Evolutionary conservation across 2,888 invertebrate genomes (phyloP).

Genomic region (Aethes cnicana): DNA sequence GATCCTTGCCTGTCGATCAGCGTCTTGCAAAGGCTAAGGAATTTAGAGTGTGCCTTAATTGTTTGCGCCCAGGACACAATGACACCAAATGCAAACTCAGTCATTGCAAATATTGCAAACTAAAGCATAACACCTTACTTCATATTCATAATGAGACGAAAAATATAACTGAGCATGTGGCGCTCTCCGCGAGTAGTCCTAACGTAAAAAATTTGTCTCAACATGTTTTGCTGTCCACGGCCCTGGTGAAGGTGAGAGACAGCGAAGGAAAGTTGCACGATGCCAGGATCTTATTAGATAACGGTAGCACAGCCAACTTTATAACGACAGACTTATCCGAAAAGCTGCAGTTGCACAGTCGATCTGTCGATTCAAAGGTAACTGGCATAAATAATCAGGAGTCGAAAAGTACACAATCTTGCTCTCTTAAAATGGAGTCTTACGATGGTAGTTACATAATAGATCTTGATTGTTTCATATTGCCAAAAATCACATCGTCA

Average conservation of each 20-base stretch:
- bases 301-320: conserved; percentile 25
- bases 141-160: conserved; percentile 5
- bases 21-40: conserved; percentile 5
- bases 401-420: conserved; percentile 11
- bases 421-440: not conserved
- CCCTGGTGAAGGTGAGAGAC: conserved; percentile 20
- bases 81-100: not conserved
- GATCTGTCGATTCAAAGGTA: conserved; percentile 21
- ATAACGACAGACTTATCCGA: conserved; percentile 3
- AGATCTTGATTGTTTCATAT: not conserved
- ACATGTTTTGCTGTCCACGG: conserved; percentile 28
- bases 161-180: not conserved
- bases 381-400: conserved; percentile 21
- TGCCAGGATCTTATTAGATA: conserved; percentile 19
- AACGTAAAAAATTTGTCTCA: not conserved
- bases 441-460: not conserved
- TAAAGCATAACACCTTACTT: conserved; percentile 24
- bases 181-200: not conserved
- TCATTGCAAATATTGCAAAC: conserved; percentile 20
- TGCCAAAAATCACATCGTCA: not conserved
- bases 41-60: conserved; percentile 23
- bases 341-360: not conserved
- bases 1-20: conserved; percentile 4
- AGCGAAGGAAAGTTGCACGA: not conserved
- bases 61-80: conserved; percentile 23